Conservation (phyloP, 2,113 vertebrate species). For the Erinaceus europaeus region DNA sequence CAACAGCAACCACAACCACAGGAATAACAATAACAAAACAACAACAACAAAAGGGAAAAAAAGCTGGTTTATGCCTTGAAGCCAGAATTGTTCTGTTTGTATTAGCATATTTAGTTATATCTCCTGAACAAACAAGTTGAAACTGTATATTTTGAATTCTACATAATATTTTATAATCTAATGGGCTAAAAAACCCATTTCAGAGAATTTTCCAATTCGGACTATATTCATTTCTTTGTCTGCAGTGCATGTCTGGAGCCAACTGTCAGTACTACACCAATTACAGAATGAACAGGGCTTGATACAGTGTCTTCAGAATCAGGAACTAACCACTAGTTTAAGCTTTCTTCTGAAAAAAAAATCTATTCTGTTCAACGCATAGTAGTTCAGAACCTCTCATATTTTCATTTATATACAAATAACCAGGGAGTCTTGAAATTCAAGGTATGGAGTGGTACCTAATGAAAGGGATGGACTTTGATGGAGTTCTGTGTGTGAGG, state of each 20-base stretch:
- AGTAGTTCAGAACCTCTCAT: not conserved
- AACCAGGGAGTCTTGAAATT: slow-evolving; percentile 2
- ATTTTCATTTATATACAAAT: not conserved
- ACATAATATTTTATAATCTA: not conserved
- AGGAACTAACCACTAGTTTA: not conserved
- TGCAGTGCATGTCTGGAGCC: not conserved
- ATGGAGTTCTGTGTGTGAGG: not conserved
- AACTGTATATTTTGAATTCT: not conserved
- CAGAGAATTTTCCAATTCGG: not conserved
- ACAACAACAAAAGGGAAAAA: too few relatives aligned
- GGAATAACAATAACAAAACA: too few relatives aligned
- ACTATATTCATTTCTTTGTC: not conserved
- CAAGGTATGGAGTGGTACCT: not conserved
- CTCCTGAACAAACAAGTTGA: not conserved
- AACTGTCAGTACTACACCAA: not conserved
- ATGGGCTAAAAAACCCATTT: not conserved
- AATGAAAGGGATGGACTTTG: not conserved
- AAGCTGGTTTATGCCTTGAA: too few relatives aligned
- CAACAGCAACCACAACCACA: too few relatives aligned
- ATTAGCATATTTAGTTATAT: not conserved
- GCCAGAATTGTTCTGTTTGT: not conserved
- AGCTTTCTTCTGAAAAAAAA: not conserved
- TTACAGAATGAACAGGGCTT: not conserved
- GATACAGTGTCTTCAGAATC: not conserved
- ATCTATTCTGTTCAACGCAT: not conserved